Conservation (phyloP, 1,140 invertebrate species). For the Drosophila asahinai region DNA sequence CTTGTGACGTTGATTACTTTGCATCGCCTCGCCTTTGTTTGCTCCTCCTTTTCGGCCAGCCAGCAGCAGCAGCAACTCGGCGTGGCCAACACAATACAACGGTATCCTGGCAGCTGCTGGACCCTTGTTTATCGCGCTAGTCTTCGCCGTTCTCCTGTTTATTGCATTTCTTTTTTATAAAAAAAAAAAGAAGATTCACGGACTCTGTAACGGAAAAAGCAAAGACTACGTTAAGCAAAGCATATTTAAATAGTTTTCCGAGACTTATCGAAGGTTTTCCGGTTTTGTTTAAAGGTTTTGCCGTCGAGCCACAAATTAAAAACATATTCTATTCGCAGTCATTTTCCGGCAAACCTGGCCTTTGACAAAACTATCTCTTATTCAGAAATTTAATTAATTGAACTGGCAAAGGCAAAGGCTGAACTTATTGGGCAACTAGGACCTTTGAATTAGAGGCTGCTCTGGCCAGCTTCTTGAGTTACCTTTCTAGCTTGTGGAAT, state of each 20-base stretch:
- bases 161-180: slow-evolving; percentile 43
- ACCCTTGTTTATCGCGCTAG: slow-evolving; percentile 34
- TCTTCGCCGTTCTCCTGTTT: slow-evolving; percentile 8
- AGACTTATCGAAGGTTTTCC: slow-evolving; percentile 18
- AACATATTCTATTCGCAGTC: too few relatives aligned
- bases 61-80: slow-evolving; percentile 16
- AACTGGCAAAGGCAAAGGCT: too few relatives aligned
- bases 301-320: too few relatives aligned
- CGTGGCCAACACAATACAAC: slow-evolving; percentile 26
- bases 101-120: slow-evolving; percentile 20
- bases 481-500: neutral
- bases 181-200: slow-evolving; percentile 6
- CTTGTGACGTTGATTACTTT: slow-evolving; percentile 78
- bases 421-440: too few relatives aligned
- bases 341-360: too few relatives aligned
- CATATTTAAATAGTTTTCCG: slow-evolving; percentile 67
- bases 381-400: neutral
- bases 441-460: too few relatives aligned
- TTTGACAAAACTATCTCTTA: too few relatives aligned
- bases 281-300: too few relatives aligned
- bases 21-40: slow-evolving; percentile 73
- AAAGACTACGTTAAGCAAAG: slow-evolving; percentile 53
- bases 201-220: slow-evolving; percentile 33
- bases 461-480: neutral
- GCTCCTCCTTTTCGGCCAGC: slow-evolving; percentile 27